Conservation (phyloP, 2,797 vertebrate genomes). For the Mus caroli region DNA sequence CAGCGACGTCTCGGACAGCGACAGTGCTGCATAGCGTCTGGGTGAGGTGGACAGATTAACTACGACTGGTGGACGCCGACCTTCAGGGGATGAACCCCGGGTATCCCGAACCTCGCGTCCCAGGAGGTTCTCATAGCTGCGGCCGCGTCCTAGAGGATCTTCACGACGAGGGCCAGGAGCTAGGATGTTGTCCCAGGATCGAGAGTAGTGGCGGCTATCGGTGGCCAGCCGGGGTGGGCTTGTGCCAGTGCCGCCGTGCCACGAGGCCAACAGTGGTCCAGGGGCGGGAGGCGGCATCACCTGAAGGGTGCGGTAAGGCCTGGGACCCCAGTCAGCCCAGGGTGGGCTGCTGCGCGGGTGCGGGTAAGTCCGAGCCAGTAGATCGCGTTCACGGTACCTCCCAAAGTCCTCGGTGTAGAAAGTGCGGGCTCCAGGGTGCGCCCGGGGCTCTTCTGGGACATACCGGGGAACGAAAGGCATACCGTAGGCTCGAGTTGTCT, state of each 20-base stretch:
- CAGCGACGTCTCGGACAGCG: slow-evolving; percentile 96
- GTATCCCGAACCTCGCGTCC: slow-evolving; percentile 88
- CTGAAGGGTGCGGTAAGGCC: slow-evolving; percentile 77
- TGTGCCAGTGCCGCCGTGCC: slow-evolving; percentile 91
- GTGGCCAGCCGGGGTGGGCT: slow-evolving; percentile 92
- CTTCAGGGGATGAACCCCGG: slow-evolving; percentile 89
- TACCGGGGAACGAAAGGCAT: slow-evolving; percentile 89
- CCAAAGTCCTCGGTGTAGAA: slow-evolving; percentile 93
- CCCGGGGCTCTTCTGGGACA: slow-evolving; percentile 88
- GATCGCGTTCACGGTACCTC: slow-evolving; percentile 87
- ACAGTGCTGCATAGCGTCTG: slow-evolving; percentile 96
- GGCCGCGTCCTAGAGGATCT: slow-evolving; percentile 92
- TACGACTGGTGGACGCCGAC: slow-evolving; percentile 93
- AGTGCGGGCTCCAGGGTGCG: slow-evolving; percentile 87
- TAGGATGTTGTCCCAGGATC: slow-evolving; percentile 98
- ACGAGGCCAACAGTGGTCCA: slow-evolving; percentile 89
- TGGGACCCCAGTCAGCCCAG: slow-evolving; percentile 76
- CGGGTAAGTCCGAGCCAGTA: slow-evolving; percentile 87
- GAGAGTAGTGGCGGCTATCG: slow-evolving; percentile 95
- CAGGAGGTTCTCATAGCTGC: slow-evolving; percentile 96
- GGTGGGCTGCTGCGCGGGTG: slow-evolving; percentile 88
- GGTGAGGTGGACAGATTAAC: slow-evolving; percentile 98
- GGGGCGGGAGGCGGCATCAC: slow-evolving; percentile 76
- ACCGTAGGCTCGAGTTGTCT: slow-evolving; percentile 92
- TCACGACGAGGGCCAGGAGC: slow-evolving; percentile 91